These are phyloP conservation scores for Apocheima hispidaria DNA, from an alignment of 2,888 invertebrate genomes.

Conservation along the genomic window DNA sequence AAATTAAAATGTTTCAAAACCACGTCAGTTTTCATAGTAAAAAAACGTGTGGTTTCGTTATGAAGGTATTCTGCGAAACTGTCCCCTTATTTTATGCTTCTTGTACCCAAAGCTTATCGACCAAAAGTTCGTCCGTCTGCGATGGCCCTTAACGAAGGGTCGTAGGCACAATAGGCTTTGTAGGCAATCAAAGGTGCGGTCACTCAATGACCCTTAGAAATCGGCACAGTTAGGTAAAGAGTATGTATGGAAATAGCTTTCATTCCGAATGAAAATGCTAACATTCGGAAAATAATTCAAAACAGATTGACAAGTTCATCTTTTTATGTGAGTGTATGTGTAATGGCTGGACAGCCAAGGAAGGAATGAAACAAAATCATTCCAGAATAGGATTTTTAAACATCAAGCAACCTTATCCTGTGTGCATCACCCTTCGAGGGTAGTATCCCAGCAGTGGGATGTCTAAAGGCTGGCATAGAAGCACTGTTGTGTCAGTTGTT, in stretches of 20 bases:
- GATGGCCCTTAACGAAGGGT: slow-evolving; percentile 12
- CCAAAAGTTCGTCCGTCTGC: neutral
- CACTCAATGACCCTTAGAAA: slow-evolving; percentile 35
- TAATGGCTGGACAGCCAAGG: neutral
- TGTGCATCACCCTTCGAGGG: too few species aligned
- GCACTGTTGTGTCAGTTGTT: too few species aligned
- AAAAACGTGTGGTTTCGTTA: too few species aligned
- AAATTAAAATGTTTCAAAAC: too few species aligned
- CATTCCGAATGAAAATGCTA: slow-evolving; percentile 8
- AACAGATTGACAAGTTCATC: slow-evolving; percentile 1
- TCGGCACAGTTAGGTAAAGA: slow-evolving; percentile 8
- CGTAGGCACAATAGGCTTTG: slow-evolving; percentile 45
- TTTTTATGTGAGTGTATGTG: neutral
- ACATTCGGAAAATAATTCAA: slow-evolving; percentile 8
- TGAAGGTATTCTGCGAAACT: too few species aligned
- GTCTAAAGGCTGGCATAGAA: too few species aligned
- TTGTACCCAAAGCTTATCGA: neutral
- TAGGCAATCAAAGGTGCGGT: slow-evolving; percentile 56
- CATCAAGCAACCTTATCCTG: too few species aligned
- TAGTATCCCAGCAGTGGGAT: too few species aligned
- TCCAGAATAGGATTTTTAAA: too few species aligned
- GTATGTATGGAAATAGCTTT: slow-evolving; percentile 2
- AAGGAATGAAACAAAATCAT: too few species aligned
- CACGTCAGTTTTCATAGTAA: too few species aligned
- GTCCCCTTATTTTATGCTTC: too few species aligned